phyloP scores from a whole-genome alignment of 2,797 vertebrate species.

The Margarornis squamiger region DNA sequence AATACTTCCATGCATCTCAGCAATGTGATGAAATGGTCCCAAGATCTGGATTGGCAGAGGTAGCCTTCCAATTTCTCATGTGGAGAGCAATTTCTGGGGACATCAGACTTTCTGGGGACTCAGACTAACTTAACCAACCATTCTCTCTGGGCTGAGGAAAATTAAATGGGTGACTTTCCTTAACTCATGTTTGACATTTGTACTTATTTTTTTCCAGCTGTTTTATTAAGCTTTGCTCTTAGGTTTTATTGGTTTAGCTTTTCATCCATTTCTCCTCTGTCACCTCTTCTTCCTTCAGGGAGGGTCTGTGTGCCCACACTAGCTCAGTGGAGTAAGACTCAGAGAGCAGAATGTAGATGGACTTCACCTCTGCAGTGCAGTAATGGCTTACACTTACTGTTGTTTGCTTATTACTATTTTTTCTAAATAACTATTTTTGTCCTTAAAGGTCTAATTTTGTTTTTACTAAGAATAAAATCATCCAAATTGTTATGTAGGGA shows the following conservation, averaged over 20 bases:
- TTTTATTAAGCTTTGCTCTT: background rate
- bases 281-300: background rate
- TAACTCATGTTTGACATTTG: background rate
- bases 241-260: background rate
- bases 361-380: background rate
- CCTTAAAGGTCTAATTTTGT: background rate
- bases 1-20: background rate
- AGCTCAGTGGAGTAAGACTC: background rate
- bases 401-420: background rate
- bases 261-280: background rate
- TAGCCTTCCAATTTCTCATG: background rate
- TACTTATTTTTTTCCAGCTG: background rate
- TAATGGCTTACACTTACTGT: background rate
- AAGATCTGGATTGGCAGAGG: background rate
- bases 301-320: background rate
- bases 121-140: background rate
- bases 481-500: background rate
- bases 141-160: background rate
- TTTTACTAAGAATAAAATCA: background rate
- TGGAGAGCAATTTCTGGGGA: background rate
- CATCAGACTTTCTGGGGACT: background rate
- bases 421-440: background rate
- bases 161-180: background rate
- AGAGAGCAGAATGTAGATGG: background rate
- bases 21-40: background rate